Percentiles rank a stretch among this genome's conserved stretches.
Conservation (phyloP, 2,113 vertebrate genomes). For the Thinocorus orbignyianus region DNA sequence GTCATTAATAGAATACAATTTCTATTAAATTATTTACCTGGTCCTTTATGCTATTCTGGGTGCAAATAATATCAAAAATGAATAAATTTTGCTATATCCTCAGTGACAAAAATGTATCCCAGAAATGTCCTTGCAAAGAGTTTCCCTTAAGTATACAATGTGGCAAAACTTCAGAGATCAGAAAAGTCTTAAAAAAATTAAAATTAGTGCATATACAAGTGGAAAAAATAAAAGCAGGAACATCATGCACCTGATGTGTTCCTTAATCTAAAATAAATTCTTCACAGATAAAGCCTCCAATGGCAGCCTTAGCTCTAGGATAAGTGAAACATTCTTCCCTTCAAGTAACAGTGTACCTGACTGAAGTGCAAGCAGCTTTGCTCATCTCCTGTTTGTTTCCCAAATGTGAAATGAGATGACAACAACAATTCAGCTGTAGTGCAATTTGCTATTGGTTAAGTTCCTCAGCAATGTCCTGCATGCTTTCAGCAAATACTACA, state of each 20-base stretch:
- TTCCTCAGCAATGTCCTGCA: slow-evolving; percentile 77
- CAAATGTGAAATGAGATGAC: slow-evolving; percentile 79
- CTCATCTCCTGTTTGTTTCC: slow-evolving; percentile 79
- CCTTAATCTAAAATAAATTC: slow-evolving; percentile 89
- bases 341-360: slow-evolving; percentile 97
- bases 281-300: slow-evolving; percentile 82
- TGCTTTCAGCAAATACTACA: slow-evolving; percentile 89
- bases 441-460: slow-evolving; percentile 88
- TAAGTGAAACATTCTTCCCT: slow-evolving; percentile 89
- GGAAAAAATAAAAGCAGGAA: slow-evolving; percentile 93
- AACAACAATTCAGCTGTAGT: slow-evolving; percentile 87
- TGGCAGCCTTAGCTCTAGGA: slow-evolving; percentile 84
- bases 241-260: slow-evolving; percentile 83
- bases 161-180: slow-evolving; percentile 87
- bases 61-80: slow-evolving; percentile 70
- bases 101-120: slow-evolving; percentile 79
- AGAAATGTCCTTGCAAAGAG: slow-evolving; percentile 80
- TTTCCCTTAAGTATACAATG: slow-evolving; percentile 84
- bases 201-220: slow-evolving; percentile 98
- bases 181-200: slow-evolving; percentile 89
- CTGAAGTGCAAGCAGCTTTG: slow-evolving; percentile 86
- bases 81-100: slow-evolving; percentile 76
- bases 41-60: slow-evolving; percentile 75
- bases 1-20: slow-evolving; percentile 69
- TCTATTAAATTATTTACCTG: slow-evolving; percentile 76